These are phyloP conservation scores for Petromus typicus DNA, from an alignment of 2,113 vertebrate species.

Conservation along the genomic window DNA sequence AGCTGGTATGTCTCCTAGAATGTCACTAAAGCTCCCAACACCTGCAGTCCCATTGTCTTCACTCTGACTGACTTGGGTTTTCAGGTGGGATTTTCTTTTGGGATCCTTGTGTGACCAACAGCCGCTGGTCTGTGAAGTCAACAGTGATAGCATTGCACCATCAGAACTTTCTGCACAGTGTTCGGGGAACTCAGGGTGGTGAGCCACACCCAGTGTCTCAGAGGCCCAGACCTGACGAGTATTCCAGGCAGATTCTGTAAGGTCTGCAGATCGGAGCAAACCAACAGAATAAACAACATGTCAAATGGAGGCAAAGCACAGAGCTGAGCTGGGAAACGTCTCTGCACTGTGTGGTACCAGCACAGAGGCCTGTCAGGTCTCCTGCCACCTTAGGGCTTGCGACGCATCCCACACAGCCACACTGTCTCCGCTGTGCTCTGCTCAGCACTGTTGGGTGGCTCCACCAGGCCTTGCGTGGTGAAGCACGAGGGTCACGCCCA, in stretches of 20 bases:
- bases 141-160: neutral
- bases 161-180: neutral
- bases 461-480: neutral
- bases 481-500: neutral
- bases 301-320: neutral
- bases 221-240: neutral
- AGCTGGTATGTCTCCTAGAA: neutral
- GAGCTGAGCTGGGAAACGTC: neutral
- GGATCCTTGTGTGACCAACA: neutral
- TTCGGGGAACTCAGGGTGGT: neutral
- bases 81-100: neutral
- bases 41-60: neutral
- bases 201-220: neutral
- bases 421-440: too few species aligned
- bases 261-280: neutral
- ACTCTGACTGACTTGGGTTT: constrained; percentile 21
- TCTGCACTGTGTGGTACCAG: neutral
- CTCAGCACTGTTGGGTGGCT: too few species aligned
- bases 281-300: neutral
- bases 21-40: neutral
- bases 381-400: too few species aligned
- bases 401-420: neutral
- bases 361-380: neutral
- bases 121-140: neutral
- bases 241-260: neutral